Conservation (phyloP, 2,888 invertebrate species). For the Eupithecia vulgata region DNA sequence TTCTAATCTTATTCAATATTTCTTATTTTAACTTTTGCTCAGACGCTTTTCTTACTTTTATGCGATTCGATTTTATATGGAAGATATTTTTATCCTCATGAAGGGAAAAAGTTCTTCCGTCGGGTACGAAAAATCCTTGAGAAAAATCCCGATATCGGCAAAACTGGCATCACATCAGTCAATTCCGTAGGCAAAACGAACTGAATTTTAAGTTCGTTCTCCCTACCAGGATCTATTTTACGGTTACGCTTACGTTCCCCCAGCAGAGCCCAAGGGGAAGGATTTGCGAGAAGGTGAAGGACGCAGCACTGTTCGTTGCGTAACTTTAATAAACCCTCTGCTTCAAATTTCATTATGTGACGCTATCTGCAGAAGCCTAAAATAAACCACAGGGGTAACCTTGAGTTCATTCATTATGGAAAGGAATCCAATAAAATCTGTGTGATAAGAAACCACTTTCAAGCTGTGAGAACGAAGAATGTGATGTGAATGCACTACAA, state of each 20-base stretch:
- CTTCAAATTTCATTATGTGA: slow-evolving; percentile 43
- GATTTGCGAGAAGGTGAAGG: slow-evolving; percentile 51
- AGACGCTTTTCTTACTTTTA: slow-evolving; percentile 22
- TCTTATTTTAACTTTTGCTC: slow-evolving; percentile 19
- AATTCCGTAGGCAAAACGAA: slow-evolving; percentile 42
- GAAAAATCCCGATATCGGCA: slow-evolving; percentile 17
- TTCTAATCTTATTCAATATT: slow-evolving; percentile 30
- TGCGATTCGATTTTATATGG: slow-evolving; percentile 30
- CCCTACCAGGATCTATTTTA: slow-evolving; percentile 35
- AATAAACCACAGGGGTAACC: slow-evolving; percentile 24
- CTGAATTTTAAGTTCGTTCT: slow-evolving; percentile 50
- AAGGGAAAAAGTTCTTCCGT: slow-evolving; percentile 20
- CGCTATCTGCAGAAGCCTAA: slow-evolving; percentile 27
- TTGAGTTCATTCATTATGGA: not conserved
- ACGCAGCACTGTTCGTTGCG: slow-evolving; percentile 59
- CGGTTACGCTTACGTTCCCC: slow-evolving; percentile 36
- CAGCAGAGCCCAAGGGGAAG: slow-evolving; percentile 39
- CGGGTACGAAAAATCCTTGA: slow-evolving; percentile 33
- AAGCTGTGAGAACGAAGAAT: not conserved
- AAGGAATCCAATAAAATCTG: slow-evolving; percentile 17
- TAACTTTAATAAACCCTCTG: slow-evolving; percentile 49
- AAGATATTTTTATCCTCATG: slow-evolving; percentile 25
- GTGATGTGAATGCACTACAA: not conserved
- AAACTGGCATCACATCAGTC: slow-evolving; percentile 44
- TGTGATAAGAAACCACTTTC: not conserved